Evolutionary conservation across 2,797 vertebrate genomes (phyloP).

Genomic region (Oreortyx pictus): DNA sequence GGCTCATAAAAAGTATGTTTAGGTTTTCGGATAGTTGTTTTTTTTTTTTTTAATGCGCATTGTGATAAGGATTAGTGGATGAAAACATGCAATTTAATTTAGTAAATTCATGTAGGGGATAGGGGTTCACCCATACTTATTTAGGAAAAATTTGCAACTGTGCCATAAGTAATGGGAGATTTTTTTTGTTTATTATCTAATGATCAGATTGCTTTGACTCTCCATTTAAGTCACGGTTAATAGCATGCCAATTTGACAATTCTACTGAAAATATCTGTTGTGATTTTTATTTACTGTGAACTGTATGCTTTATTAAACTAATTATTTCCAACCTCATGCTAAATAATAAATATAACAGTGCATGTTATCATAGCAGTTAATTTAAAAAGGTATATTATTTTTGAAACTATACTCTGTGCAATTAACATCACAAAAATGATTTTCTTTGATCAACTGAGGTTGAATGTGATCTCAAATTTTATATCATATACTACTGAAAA

Average conservation of each 20-base stretch:
- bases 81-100: slow-evolving; percentile 56
- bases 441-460: not conserved
- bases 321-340: not conserved
- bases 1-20: slow-evolving; percentile 67
- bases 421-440: not conserved
- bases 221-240: not conserved
- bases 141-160: slow-evolving; percentile 9
- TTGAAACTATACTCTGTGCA: not conserved
- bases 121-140: not conserved
- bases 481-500: not conserved
- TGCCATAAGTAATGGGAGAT: slow-evolving; percentile 19
- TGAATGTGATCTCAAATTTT: not conserved
- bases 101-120: not conserved
- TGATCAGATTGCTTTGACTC: not conserved
- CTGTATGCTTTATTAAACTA: not conserved
- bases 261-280: not conserved
- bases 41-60: slow-evolving; percentile 65
- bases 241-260: not conserved
- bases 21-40: slow-evolving; percentile 43
- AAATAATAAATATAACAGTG: not conserved
- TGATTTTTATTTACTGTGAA: not conserved
- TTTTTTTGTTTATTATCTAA: not conserved
- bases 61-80: slow-evolving; percentile 60
- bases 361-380: not conserved
- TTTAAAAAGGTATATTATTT: not conserved